These are phyloP conservation scores for Diaprepes abbreviatus DNA, from an alignment of 2,888 invertebrate species.

Conservation along the genomic window DNA sequence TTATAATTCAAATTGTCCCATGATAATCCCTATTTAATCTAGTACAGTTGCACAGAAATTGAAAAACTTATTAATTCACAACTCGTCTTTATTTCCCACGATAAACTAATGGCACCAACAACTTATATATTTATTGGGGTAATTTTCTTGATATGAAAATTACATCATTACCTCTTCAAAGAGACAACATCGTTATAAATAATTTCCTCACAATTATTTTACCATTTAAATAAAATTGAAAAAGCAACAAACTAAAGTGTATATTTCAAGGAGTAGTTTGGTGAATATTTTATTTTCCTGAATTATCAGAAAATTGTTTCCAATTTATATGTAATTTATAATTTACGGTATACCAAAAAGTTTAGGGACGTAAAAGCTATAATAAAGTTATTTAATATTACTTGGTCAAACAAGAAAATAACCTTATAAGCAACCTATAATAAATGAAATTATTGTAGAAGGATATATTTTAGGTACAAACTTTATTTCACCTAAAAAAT, in stretches of 20 bases:
- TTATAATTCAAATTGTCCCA: too few species aligned
- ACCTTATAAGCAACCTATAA: neutral
- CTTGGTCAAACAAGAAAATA: neutral
- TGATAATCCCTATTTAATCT: too few species aligned
- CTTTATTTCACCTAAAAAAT: neutral
- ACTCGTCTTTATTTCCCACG: slow-evolving; percentile 23
- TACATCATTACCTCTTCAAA: slow-evolving; percentile 40
- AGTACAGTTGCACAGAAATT: neutral
- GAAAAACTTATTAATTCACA: slow-evolving; percentile 14
- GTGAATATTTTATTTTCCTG: slow-evolving; percentile 31
- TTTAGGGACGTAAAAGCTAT: slow-evolving; percentile 5
- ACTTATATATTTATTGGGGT: slow-evolving; percentile 33
- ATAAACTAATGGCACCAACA: slow-evolving; percentile 13
- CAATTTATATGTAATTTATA: slow-evolving; percentile 14
- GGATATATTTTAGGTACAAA: neutral
- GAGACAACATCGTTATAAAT: slow-evolving; percentile 43
- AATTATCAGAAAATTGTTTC: slow-evolving; percentile 29
- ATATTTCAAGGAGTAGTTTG: neutral
- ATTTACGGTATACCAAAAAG: slow-evolving; percentile 17
- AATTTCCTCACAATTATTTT: slow-evolving; percentile 28
- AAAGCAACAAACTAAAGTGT: neutral
- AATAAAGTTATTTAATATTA: slow-evolving; percentile 37
- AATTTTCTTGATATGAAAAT: slow-evolving; percentile 44
- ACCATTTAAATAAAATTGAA: slow-evolving; percentile 24
- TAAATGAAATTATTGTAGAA: neutral